A percentile compares a stretch with the other conserved stretches of the same genome.
Conservation (phyloP, 2,797 vertebrate genomes). For the Lacerta viridis region DNA sequence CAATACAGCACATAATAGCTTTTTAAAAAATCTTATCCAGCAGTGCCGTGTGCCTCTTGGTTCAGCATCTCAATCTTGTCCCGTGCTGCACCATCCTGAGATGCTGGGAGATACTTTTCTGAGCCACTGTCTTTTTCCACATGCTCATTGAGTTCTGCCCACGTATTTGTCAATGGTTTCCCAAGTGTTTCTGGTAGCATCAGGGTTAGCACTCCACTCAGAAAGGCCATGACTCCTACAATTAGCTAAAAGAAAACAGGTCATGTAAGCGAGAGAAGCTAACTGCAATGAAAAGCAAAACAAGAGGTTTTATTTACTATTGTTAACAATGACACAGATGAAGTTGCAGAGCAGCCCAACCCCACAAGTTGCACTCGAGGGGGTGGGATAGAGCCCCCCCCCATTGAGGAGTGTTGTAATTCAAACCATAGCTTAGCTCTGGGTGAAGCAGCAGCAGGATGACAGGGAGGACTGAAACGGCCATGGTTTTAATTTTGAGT, state of each 20-base stretch:
- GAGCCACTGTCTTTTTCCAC: constrained; percentile 49
- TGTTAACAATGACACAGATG: neutral
- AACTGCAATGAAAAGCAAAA: neutral
- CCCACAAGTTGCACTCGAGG: too few relatives aligned
- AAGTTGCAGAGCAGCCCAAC: too few relatives aligned
- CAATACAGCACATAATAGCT: constrained; percentile 21
- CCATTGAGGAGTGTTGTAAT: too few relatives aligned
- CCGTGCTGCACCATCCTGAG: constrained; percentile 9
- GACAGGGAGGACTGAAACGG: too few relatives aligned
- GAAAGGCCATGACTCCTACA: constrained; percentile 89
- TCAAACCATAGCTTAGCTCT: too few relatives aligned
- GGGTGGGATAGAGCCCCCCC: too few relatives aligned
- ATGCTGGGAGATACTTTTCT: constrained; percentile 54
- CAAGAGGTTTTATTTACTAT: neutral
- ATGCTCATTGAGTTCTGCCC: constrained; percentile 83
- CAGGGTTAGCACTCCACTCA: constrained; percentile 88
- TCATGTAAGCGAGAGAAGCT: neutral
- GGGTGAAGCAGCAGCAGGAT: too few relatives aligned
- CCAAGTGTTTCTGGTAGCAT: constrained; percentile 92
- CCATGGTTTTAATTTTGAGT: too few relatives aligned
- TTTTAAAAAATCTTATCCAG: constrained; percentile 44
- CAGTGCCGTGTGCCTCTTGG: constrained; percentile 31
- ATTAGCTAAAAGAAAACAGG: constrained; percentile 78
- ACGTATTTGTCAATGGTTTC: constrained; percentile 86
- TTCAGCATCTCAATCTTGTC: constrained; percentile 69